Evolutionary conservation across 2,113 vertebrate species (phyloP).

Genomic region (Donacobius atricapilla): DNA sequence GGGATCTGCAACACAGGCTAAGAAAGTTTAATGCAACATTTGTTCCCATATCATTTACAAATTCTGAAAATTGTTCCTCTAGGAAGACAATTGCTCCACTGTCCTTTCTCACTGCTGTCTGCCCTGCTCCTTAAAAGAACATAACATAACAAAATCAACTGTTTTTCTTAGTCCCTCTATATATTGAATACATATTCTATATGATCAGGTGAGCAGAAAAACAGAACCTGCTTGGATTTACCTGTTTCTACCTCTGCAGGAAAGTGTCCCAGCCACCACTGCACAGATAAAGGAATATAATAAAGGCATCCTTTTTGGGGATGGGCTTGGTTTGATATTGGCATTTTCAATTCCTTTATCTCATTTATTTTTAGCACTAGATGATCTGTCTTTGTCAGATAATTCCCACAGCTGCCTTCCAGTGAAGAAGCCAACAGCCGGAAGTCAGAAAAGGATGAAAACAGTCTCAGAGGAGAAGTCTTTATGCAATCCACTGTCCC

Average conservation of each 20-base stretch:
- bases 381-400: neutral
- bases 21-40: neutral
- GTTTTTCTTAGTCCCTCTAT: neutral
- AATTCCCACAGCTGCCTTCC: neutral
- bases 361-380: conserved; percentile 2
- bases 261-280: neutral
- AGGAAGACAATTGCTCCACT: neutral
- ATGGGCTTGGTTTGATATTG: neutral
- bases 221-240: neutral
- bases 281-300: neutral
- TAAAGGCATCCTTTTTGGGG: neutral
- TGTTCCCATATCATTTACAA: neutral
- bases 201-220: neutral
- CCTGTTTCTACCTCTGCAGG: neutral
- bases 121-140: neutral
- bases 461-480: neutral
- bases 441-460: neutral
- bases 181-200: neutral
- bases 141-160: too few relatives aligned
- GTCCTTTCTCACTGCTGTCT: neutral
- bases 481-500: neutral
- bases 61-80: neutral
- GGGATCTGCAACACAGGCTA: neutral
- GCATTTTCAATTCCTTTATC: neutral
- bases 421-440: neutral